These are phyloP conservation scores for Gobio gobio DNA, from an alignment of 2,113 vertebrate genomes.

Conservation along the genomic window DNA sequence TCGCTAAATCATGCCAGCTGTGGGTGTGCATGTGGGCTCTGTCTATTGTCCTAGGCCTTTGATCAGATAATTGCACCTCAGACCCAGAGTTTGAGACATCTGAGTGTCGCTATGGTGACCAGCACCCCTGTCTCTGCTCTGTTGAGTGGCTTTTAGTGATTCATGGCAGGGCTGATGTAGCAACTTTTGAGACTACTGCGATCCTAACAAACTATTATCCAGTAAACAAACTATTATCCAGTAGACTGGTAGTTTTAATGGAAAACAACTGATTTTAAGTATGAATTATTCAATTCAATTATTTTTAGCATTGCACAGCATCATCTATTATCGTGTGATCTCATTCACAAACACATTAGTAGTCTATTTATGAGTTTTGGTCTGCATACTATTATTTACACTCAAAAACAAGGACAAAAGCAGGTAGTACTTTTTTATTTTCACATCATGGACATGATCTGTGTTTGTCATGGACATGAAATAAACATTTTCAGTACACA, in stretches of 20 bases:
- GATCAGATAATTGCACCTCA: slow-evolving; percentile 78
- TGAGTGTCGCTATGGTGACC: slow-evolving; percentile 71
- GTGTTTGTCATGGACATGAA: slow-evolving; percentile 4
- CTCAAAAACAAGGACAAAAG: neutral
- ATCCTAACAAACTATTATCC: neutral
- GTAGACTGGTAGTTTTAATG: neutral
- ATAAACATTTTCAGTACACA: slow-evolving; percentile 24
- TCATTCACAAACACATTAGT: neutral
- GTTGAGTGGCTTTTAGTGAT: slow-evolving; percentile 62
- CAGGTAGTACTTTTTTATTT: neutral
- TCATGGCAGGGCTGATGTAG: slow-evolving; percentile 30
- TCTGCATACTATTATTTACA: neutral
- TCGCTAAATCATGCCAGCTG: slow-evolving; percentile 63
- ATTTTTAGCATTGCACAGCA: neutral
- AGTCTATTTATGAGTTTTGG: neutral
- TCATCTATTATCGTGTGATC: neutral
- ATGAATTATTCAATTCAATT: neutral
- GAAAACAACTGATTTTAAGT: neutral
- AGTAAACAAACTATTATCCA: neutral
- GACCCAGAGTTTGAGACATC: slow-evolving; percentile 69
- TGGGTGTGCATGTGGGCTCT: slow-evolving; percentile 58
- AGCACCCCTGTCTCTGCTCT: slow-evolving; percentile 60
- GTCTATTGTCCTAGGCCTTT: slow-evolving; percentile 69
- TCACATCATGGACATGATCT: neutral
- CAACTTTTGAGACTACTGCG: slow-evolving; percentile 12